These are phyloP conservation scores for Chymomyza caudatula DNA, from an alignment of 2,888 invertebrate species.

Conservation along the genomic window DNA sequence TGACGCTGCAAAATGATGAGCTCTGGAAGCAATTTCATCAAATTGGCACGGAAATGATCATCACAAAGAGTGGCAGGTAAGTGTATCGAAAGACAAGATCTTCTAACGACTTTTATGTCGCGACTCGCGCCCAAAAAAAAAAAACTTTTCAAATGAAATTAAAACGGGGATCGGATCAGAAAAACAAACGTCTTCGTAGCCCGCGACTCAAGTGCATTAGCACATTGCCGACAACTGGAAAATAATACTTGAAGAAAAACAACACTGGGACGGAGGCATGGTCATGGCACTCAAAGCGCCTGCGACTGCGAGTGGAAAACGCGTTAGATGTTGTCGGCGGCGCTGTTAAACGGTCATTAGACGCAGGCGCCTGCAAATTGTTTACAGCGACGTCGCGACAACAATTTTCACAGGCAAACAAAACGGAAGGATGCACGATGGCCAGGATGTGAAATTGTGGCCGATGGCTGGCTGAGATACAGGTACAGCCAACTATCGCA, in stretches of 20 bases:
- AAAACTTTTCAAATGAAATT: slow-evolving; percentile 38
- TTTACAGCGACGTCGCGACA: slow-evolving; percentile 75
- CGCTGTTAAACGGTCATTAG: slow-evolving; percentile 73
- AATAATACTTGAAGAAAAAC: slow-evolving; percentile 43
- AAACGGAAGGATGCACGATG: slow-evolving; percentile 60
- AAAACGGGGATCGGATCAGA: slow-evolving; percentile 6
- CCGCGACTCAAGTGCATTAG: slow-evolving; percentile 23
- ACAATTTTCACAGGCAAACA: slow-evolving; percentile 75
- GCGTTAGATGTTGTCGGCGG: slow-evolving; percentile 19
- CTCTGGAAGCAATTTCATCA: slow-evolving; percentile 86
- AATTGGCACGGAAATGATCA: slow-evolving; percentile 88
- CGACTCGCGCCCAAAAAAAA: slow-evolving; percentile 45
- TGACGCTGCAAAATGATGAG: slow-evolving; percentile 82
- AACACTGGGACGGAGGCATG: slow-evolving; percentile 5
- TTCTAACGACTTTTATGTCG: slow-evolving; percentile 31
- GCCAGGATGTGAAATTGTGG: slow-evolving; percentile 55
- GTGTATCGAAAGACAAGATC: slow-evolving; percentile 59
- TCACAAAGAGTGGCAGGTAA: slow-evolving; percentile 88
- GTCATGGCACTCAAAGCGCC: slow-evolving; percentile 53
- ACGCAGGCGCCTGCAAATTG: slow-evolving; percentile 74
- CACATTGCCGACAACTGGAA: slow-evolving; percentile 47
- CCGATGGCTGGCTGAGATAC: slow-evolving; percentile 25
- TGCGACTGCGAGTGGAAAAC: slow-evolving; percentile 8
- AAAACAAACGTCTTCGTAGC: not conserved
- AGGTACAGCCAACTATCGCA: slow-evolving; percentile 24